These are phyloP conservation scores for Hyles euphorbiae DNA, from an alignment of 1,140 invertebrate genomes.

Conservation along the genomic window DNA sequence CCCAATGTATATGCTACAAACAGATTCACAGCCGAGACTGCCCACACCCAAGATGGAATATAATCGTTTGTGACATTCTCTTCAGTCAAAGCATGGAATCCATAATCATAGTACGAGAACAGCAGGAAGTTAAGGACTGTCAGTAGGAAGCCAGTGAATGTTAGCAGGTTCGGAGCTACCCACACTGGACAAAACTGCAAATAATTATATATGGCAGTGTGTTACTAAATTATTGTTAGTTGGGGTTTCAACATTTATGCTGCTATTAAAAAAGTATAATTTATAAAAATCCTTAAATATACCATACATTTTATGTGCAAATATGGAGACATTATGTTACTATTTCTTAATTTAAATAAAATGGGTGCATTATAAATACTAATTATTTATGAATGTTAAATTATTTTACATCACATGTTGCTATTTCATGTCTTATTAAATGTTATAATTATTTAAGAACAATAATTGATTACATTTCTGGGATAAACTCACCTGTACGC, in stretches of 20 bases:
- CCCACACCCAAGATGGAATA: constrained; percentile 93
- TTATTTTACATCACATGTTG: not conserved
- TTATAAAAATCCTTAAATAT: not conserved
- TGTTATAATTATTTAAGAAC: not conserved
- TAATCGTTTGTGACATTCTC: constrained; percentile 78
- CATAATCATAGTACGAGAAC: constrained; percentile 91
- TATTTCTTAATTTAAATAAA: not conserved
- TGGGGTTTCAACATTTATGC: not conserved
- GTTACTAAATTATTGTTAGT: not conserved
- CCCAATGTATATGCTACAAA: constrained; percentile 97
- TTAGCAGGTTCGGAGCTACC: constrained; percentile 97
- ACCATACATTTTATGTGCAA: not conserved
- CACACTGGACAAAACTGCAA: constrained; percentile 92
- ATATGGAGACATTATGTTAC: not conserved
- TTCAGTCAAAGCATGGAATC: constrained; percentile 84
- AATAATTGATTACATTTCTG: not conserved
- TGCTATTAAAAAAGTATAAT: not conserved
- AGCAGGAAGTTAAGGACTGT: constrained; percentile 93
- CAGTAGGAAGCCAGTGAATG: constrained; percentile 95
- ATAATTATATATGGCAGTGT: constrained; percentile 4
- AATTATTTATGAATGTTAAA: not conserved
- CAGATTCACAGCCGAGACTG: constrained; percentile 90
- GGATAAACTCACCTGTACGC: constrained; percentile 87
- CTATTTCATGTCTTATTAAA: not conserved
- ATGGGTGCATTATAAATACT: not conserved